phyloP scores from a whole-genome alignment of 2,888 invertebrate species.

The Platerodrilus igneus region DNA sequence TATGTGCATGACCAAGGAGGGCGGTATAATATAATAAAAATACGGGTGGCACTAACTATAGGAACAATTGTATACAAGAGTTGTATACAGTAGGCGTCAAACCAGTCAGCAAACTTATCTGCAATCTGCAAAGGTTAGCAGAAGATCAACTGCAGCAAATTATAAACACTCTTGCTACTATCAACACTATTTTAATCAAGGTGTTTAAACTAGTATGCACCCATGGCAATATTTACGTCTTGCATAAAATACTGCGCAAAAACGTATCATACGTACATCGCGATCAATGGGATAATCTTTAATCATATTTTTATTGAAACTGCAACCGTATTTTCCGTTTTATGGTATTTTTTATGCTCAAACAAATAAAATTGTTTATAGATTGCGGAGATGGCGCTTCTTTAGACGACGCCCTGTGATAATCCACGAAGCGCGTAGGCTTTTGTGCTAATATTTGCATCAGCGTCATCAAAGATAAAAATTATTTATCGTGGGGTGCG shows the following conservation, averaged over 20 bases:
- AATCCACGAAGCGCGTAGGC: slow-evolving; percentile 21
- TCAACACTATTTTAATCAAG: too few relatives aligned
- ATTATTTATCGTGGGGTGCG: slow-evolving; percentile 35
- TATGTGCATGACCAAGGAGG: too few relatives aligned
- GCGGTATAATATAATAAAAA: too few relatives aligned
- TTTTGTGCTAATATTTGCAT: slow-evolving; percentile 34
- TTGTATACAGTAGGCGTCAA: too few relatives aligned
- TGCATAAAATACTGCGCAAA: background rate
- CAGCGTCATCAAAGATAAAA: slow-evolving; percentile 37
- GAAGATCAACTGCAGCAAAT: too few relatives aligned
- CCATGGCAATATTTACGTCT: slow-evolving; percentile 4
- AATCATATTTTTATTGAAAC: slow-evolving; percentile 32
- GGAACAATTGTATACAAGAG: too few relatives aligned
- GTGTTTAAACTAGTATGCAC: too few relatives aligned
- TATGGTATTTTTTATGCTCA: slow-evolving; percentile 30
- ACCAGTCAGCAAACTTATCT: too few relatives aligned
- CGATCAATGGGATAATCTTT: slow-evolving; percentile 35
- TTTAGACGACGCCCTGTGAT: slow-evolving; percentile 25
- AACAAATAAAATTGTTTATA: slow-evolving; percentile 41
- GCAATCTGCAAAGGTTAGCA: too few relatives aligned
- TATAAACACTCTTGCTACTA: too few relatives aligned
- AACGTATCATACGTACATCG: too few relatives aligned
- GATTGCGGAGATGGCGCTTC: slow-evolving; percentile 30
- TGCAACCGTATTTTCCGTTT: slow-evolving; percentile 20
- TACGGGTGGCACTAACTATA: too few relatives aligned